phyloP scores from a whole-genome alignment of 2,797 vertebrate genomes.

The Hybognathus amarus region DNA sequence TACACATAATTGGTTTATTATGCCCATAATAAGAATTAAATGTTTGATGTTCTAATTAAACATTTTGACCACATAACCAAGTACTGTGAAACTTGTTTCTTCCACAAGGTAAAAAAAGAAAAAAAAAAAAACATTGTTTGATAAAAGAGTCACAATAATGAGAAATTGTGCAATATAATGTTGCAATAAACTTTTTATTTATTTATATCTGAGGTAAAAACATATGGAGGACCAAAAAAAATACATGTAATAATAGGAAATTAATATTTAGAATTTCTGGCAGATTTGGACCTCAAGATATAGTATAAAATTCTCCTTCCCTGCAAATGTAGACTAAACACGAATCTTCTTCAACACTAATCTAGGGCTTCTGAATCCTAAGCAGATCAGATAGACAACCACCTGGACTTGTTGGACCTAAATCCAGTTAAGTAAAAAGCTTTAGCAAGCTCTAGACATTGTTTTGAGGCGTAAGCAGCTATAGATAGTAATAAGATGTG shows the following conservation, averaged over 20 bases:
- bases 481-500: slow-evolving; percentile 38
- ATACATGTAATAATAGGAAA: too few species aligned
- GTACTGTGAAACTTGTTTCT: not conserved
- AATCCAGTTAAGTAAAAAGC: slow-evolving; percentile 58
- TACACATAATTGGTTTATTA: not conserved
- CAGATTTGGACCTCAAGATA: not conserved
- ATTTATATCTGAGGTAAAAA: not conserved
- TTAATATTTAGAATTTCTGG: too few species aligned
- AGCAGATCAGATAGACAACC: slow-evolving; percentile 49
- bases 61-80: not conserved
- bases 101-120: not conserved
- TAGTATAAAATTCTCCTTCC: not conserved
- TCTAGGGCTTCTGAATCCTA: slow-evolving; percentile 31
- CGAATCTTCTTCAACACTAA: slow-evolving; percentile 18
- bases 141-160: not conserved
- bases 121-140: not conserved
- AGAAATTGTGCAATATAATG: not conserved
- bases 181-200: not conserved
- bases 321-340: slow-evolving; percentile 10
- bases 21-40: not conserved
- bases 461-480: slow-evolving; percentile 52
- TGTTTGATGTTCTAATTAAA: not conserved
- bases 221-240: too few species aligned
- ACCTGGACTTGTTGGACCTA: slow-evolving; percentile 46
- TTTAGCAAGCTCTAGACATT: slow-evolving; percentile 50